A percentile compares a stretch with the other conserved stretches of the same genome.
Conservation (phyloP, 2,888 invertebrate species). For the Macrosiphum euphorbiae region DNA sequence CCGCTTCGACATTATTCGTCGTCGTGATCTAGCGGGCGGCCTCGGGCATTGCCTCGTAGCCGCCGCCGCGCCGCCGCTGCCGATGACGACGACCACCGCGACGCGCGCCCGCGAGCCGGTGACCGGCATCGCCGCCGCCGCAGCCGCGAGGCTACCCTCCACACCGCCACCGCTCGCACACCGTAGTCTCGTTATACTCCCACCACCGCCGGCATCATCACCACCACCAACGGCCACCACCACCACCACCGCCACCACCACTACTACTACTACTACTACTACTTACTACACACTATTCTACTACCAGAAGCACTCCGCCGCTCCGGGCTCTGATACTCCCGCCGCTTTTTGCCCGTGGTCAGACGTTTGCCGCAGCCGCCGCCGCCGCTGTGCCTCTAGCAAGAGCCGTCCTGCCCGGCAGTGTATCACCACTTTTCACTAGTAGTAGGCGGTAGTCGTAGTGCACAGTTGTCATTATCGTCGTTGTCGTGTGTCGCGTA, state of each 20-base stretch:
- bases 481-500: not conserved
- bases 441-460: slow-evolving; percentile 40
- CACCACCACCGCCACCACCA: not conserved
- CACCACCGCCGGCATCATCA: slow-evolving; percentile 33
- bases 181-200: slow-evolving; percentile 17
- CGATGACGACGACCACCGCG: slow-evolving; percentile 57
- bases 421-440: slow-evolving; percentile 54
- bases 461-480: not conserved
- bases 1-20: slow-evolving; percentile 15
- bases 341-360: slow-evolving; percentile 64
- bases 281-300: not conserved
- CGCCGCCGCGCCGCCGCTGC: slow-evolving; percentile 39
- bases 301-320: slow-evolving; percentile 57
- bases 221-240: not conserved
- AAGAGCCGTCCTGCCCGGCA: slow-evolving; percentile 8
- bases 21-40: slow-evolving; percentile 53
- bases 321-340: slow-evolving; percentile 59
- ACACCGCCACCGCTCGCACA: not conserved
- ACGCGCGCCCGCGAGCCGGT: slow-evolving; percentile 53
- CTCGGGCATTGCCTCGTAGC: slow-evolving; percentile 62
- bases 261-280: not conserved
- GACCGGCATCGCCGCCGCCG: slow-evolving; percentile 28
- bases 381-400: slow-evolving; percentile 41
- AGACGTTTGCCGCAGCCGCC: slow-evolving; percentile 37
- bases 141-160: slow-evolving; percentile 53